Evolutionary conservation across 2,797 vertebrate genomes (phyloP), one percentile per base, ranked within the genome.

Genomic region (Brotula barbata): DNA sequence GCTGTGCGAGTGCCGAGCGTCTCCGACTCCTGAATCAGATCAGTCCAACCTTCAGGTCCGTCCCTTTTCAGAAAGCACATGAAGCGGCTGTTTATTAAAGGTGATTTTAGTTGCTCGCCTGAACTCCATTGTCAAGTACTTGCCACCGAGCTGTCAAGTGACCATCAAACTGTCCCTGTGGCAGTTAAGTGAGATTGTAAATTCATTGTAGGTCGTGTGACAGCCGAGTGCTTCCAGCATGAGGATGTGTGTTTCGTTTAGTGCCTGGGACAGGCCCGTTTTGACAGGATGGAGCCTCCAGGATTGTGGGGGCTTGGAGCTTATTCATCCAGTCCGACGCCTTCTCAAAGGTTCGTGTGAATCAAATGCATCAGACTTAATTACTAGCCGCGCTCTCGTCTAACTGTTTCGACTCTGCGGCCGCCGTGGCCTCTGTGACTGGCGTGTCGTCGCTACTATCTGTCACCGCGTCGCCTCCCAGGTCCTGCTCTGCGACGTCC

Each of bases 291-390:
- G 83, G 16, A 23, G 80, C 85, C 81, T 81, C 74, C 66, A 64
- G 69, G 73, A 82, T 73, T 65, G 13, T 57, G 69, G 69, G 77
- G 80, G 68, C 73, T 25, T 57, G 61, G 65, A 83, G 82, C 85
- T 82, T 79, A 83, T 85, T 81, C 42, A 64, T 82, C 79, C 61
- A 68, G 58, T 55, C 21, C 65, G 77, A 81, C 81, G 85, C 84
- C 73, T 86, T 92, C 90, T 90, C 92, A 91, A 81, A 80, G 62
- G 73, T 75, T 48, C 58, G 44, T 50, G 40, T 66, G 59, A 77
- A 75, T 72, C 58, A 48, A 63, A 78, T 50, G 68, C 63, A 61
- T 67, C 52, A 1, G 39, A 39, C 17, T 84, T 85, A 81, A 65
- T 85, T 77, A 59, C 51, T 66, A 40, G 78, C 79, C 7, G 61